A percentile compares a stretch with the other conserved stretches of the same genome.
Evolutionary conservation across 2,113 vertebrate species (phyloP).

Genomic region (Pelusios castaneus): DNA sequence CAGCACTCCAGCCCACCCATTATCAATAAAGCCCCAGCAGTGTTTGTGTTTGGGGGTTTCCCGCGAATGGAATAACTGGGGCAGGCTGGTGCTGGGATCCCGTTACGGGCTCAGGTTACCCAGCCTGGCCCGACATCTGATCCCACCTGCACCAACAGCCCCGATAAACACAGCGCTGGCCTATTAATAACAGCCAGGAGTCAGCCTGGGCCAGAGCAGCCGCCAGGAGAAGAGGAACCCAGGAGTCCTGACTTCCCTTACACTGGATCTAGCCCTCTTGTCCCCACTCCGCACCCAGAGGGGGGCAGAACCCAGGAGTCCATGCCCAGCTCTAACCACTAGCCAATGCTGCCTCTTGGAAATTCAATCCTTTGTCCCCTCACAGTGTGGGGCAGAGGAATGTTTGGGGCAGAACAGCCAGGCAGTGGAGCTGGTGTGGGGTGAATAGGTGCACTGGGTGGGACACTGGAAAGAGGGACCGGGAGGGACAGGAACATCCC

Average conservation of each 20-base stretch:
- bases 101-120: neutral
- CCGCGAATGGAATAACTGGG: conserved; percentile 12
- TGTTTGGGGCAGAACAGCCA: neutral
- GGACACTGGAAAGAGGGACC: neutral
- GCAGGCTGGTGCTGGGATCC: neutral
- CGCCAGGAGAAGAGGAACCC: neutral
- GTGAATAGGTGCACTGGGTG: neutral
- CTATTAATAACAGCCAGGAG: conserved; percentile 4
- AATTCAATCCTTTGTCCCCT: neutral
- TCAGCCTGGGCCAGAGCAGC: neutral
- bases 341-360: neutral
- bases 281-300: neutral
- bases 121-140: neutral
- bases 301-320: too few species aligned
- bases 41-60: neutral
- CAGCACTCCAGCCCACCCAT: neutral
- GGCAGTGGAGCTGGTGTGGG: neutral
- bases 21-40: neutral
- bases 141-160: neutral
- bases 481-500: too few species aligned
- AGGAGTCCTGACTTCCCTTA: neutral
- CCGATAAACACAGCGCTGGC: neutral
- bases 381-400: neutral
- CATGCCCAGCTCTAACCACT: neutral
- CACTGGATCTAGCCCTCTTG: neutral